phyloP scores from a whole-genome alignment of 2,113 vertebrate species.

The Rhynchomys soricoides region DNA sequence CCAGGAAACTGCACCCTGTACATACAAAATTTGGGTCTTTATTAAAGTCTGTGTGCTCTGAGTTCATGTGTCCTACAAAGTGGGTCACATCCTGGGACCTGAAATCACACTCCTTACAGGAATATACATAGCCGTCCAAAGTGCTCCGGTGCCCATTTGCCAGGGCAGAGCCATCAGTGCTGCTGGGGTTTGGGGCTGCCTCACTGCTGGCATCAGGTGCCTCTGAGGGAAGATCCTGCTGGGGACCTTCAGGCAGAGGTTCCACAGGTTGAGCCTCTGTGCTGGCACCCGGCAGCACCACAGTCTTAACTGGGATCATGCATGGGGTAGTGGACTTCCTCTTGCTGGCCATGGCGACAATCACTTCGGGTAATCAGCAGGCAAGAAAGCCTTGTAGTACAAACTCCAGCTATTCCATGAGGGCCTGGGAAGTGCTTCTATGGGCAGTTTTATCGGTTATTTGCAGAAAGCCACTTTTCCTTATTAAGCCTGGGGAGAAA shows the following conservation, averaged over 20 bases:
- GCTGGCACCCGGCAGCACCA: constrained; percentile 87
- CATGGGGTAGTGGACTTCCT: constrained; percentile 97
- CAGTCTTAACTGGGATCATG: constrained; percentile 96
- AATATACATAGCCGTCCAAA: constrained; percentile 87
- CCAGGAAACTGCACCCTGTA: constrained; percentile 89
- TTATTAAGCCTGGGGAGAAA: constrained; percentile 86
- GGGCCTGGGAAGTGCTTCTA: constrained; percentile 73
- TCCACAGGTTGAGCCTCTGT: constrained; percentile 82
- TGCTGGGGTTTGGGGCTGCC: constrained; percentile 69
- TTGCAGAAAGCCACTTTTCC: constrained; percentile 81
- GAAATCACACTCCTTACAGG: constrained; percentile 94
- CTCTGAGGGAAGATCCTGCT: constrained; percentile 81
- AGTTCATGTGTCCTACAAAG: constrained; percentile 95
- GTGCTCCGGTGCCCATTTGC: constrained; percentile 87
- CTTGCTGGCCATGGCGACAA: constrained; percentile 95
- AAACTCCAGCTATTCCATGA: constrained; percentile 83
- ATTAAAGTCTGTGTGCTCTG: constrained; percentile 93
- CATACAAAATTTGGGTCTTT: constrained; percentile 93
- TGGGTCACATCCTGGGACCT: constrained; percentile 92
- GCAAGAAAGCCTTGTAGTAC: constrained; percentile 76
- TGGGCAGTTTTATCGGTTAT: constrained; percentile 74
- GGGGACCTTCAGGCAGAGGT: constrained; percentile 76
- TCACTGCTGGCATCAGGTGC: constrained; percentile 81
- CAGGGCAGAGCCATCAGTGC: constrained; percentile 79
- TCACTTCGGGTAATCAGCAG: constrained; percentile 71